Conservation (phyloP, 1,140 invertebrate genomes). For the Drosophila mayri region DNA sequence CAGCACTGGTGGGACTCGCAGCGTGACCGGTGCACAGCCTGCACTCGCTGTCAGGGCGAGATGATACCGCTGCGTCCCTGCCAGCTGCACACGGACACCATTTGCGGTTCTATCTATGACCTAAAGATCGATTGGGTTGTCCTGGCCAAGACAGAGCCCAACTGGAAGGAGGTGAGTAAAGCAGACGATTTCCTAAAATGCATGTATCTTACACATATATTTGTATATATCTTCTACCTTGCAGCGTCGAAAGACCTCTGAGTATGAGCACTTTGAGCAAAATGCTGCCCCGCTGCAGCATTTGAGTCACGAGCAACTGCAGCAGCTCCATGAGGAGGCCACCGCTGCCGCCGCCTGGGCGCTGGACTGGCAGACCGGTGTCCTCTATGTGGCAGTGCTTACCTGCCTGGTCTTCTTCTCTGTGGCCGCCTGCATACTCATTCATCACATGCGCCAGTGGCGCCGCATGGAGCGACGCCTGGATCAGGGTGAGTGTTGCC, state of each 20-base stretch:
- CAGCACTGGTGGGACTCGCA: constrained; percentile 83
- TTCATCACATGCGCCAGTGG: constrained; percentile 88
- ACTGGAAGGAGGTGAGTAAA: constrained; percentile 82
- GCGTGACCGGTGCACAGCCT: constrained; percentile 72
- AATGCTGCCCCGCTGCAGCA: constrained; percentile 61
- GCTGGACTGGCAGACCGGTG: constrained; percentile 87
- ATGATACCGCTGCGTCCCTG: constrained; percentile 80
- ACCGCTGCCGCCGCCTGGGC: constrained; percentile 54
- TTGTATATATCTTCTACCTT: background rate
- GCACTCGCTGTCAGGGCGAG: constrained; percentile 77
- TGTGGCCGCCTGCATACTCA: constrained; percentile 87
- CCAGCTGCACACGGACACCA: constrained; percentile 79
- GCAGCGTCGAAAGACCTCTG: constrained; percentile 79
- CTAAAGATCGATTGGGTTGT: constrained; percentile 81
- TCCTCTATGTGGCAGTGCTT: constrained; percentile 87
- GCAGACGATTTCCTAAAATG: background rate
- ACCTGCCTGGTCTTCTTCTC: constrained; percentile 89
- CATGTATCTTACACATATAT: background rate
- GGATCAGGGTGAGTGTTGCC: constrained; percentile 85
- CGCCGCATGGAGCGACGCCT: constrained; percentile 86
- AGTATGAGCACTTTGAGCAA: constrained; percentile 71
- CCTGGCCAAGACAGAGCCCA: constrained; percentile 80
- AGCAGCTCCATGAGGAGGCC: constrained; percentile 77
- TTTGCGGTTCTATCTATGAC: constrained; percentile 82
- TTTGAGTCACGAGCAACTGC: constrained; percentile 76